Evolutionary conservation across 2,113 vertebrate genomes (phyloP), one percentile per base, ranked within the genome.

Genomic region (Austrofundulus limnaeus): DNA sequence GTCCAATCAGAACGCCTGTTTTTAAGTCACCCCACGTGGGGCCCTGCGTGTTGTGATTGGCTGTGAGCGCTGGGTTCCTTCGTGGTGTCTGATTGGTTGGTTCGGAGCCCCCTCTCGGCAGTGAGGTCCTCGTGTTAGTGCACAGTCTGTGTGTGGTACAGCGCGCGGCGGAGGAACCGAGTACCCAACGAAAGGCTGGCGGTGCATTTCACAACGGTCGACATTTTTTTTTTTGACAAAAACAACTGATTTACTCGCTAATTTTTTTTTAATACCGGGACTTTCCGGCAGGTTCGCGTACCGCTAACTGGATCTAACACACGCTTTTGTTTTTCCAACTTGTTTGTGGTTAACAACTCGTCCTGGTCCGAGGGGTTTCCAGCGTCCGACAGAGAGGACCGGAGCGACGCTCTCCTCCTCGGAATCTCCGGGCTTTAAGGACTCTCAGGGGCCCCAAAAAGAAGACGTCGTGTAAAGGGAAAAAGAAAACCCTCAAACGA

Each of bases 101-200:
- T 49, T 85, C 78, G 60, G 66, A 87, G 85, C 85, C 88, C 89
- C 93, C 91, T 92, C 92, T 87, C 92, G 84, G 84, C 93, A 87
- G 93, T 91, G 90, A 86, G 90, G 88, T 93, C 93, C 92, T 92
- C 92, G 90, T 93, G 94, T 91, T 91, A 85, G 85, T 84, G 86
- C 87, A 57, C 86, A 91, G 93, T 91, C 92, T 93, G 94, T 93
- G 94, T 94, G 94, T 93, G 94, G 94, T 87, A 90, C 86, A 69
- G 90, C 80, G 81, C 78, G 86, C 81, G 81, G 84, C 75, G 83
- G 84, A 90, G 84, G 82, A 87, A 78, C 89, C 66, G 83, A 75
- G 74, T 72, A 81, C 71, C 79, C 68, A 48, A 52, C 72, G 45
- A 75, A 51, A 57, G 83, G 71, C 83, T 61, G 25, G 80, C 75